phyloP scores from a whole-genome alignment of 2,113 vertebrate species.

The Phaetusa simplex region DNA sequence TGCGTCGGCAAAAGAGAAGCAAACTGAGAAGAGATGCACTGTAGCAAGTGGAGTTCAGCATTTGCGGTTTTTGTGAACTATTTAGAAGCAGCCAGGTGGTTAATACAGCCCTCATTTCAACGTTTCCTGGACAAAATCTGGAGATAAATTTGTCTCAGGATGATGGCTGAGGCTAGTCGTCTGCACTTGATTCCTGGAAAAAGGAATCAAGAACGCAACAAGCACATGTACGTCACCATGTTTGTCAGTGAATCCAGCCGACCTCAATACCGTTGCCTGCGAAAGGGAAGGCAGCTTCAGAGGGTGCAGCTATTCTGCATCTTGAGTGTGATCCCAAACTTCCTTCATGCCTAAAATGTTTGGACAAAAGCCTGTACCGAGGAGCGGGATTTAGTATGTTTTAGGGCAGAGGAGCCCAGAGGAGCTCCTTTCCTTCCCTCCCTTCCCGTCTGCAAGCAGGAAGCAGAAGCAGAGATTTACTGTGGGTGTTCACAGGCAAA shows the following conservation, averaged over 20 bases:
- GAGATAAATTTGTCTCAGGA: not conserved
- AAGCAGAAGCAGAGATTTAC: not conserved
- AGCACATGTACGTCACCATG: not conserved
- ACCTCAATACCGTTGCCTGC: not conserved
- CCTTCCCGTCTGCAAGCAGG: not conserved
- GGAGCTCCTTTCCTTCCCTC: not conserved
- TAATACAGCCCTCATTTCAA: not conserved
- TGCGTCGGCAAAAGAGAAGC: not conserved
- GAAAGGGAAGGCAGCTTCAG: not conserved
- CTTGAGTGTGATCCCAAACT: not conserved
- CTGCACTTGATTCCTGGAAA: not conserved
- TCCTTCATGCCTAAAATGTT: not conserved
- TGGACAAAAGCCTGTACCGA: not conserved
- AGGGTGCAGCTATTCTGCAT: not conserved
- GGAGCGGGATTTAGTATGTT: not conserved
- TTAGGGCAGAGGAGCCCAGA: not conserved
- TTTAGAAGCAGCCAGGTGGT: not conserved
- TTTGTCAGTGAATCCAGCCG: not conserved
- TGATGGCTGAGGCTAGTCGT: not conserved
- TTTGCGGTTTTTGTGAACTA: not conserved
- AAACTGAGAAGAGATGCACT: not conserved
- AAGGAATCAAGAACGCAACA: not conserved
- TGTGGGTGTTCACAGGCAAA: not conserved
- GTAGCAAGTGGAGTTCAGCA: not conserved
- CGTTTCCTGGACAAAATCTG: not conserved